Evolutionary conservation across 2,113 vertebrate genomes (phyloP).

Genomic region (Ciconia boyciana): DNA sequence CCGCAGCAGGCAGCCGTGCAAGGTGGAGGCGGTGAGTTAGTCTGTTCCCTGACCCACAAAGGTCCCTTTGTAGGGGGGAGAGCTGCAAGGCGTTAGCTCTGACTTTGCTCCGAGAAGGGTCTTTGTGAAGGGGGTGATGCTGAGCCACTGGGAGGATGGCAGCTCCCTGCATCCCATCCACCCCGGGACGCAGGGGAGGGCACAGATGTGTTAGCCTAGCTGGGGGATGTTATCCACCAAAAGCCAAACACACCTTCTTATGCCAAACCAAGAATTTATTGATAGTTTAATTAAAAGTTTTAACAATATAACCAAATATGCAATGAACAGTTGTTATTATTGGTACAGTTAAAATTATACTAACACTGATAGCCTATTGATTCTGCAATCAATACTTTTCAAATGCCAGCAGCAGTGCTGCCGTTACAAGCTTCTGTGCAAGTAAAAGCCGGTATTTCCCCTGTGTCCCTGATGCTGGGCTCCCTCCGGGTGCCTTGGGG

Average conservation of each 20-base stretch:
- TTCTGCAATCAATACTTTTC: background rate
- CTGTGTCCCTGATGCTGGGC: background rate
- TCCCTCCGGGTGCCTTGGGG: background rate
- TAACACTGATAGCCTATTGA: background rate
- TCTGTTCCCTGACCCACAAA: background rate
- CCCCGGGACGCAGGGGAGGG: background rate
- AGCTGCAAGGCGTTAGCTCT: background rate
- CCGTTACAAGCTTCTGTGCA: background rate
- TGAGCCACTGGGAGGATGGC: background rate
- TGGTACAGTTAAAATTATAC: background rate
- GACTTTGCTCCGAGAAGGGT: background rate
- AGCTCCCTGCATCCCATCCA: background rate
- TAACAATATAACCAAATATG: background rate
- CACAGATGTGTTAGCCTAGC: background rate
- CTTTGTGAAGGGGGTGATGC: background rate
- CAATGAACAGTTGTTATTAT: background rate
- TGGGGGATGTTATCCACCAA: background rate
- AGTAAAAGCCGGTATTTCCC: background rate
- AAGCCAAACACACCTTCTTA: background rate
- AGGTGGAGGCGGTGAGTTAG: background rate
- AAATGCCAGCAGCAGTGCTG: background rate
- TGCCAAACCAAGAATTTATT: background rate
- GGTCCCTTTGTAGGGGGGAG: accelerated
- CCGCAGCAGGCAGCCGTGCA: accelerated
- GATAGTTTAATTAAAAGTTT: background rate